Evolutionary conservation across 2,113 vertebrate genomes (phyloP), one percentile per base, ranked within the genome.

Genomic region (Fulmarus glacialis): DNA sequence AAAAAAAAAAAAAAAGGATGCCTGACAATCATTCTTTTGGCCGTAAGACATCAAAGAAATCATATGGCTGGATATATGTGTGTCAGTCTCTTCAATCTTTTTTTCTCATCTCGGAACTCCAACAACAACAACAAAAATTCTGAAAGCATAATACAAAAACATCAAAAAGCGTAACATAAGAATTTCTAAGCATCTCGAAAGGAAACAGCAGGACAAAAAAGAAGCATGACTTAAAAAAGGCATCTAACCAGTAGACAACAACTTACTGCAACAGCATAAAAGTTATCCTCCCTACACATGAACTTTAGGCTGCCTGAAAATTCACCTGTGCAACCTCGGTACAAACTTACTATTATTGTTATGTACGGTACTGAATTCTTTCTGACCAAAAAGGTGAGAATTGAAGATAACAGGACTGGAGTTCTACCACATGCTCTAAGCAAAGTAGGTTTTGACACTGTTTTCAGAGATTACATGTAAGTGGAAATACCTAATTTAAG

Each of bases 71-170:
- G 30, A 23, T 64, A 27, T 24, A 15, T 29, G 12, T 19, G 9
- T 27, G 21, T 53, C 53, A 60, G 17, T 9, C 43, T 68, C 42
- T 52, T 34, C 22, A 7, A 15, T 27, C 23, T 36, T 50, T 77
- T 50, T 56, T 27, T 4, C 6, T 6, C 6, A 15, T 10, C 59
- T 71, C 60, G 75, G 48, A 94, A 78, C 56, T 56, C 2, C 94
- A 97, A 90, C 91, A 95, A 90, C 91, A 97, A 96, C 87, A 96
- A 94, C 87, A 97, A 93, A 91, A 97, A 94, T 71, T 93, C 60
- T 82, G 73, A 45, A 82, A 79, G 50, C 5, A 1, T 42, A 74
- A 58, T 10, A 42, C 7, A 47, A 50, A 80, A 71, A 9, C 21
- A 56, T 47, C 32, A 45, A 42, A 27, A 94, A 50, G 30, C 1